Conservation (phyloP, 2,797 vertebrate species). For the Ceyx erithaca region DNA sequence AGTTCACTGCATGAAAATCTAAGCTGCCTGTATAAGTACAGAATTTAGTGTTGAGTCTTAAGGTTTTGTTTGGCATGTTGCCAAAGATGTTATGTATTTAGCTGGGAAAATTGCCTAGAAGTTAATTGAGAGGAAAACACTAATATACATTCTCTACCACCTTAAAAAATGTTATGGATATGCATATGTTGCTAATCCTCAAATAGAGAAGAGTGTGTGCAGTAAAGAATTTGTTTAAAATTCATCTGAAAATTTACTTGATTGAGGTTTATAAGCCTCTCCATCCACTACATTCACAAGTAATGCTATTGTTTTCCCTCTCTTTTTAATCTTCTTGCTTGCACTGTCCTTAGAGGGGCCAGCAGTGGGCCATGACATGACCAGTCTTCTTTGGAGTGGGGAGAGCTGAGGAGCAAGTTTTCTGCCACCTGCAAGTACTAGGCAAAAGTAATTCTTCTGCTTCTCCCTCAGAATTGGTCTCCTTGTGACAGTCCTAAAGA, state of each 20-base stretch:
- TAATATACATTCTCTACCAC: conserved; percentile 80
- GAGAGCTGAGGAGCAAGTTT: fast-evolving
- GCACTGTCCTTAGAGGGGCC: neutral
- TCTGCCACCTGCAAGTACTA: neutral
- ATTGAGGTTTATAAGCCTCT: conserved; percentile 11
- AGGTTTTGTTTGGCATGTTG: conserved; percentile 82
- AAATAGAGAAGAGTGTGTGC: conserved; percentile 73
- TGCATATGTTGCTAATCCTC: conserved; percentile 78
- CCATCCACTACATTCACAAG: neutral
- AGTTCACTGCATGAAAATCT: conserved; percentile 82
- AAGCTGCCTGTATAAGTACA: conserved; percentile 82
- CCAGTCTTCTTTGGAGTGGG: neutral
- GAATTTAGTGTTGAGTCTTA: conserved; percentile 83
- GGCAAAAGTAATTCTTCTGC: neutral
- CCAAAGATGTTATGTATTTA: conserved; percentile 87
- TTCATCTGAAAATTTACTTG: conserved; percentile 12
- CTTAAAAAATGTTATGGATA: conserved; percentile 73
- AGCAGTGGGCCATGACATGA: fast-evolving
- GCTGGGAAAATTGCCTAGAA: conserved; percentile 87
- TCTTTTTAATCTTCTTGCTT: neutral
- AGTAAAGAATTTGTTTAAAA: conserved; percentile 38
- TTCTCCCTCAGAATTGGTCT: neutral
- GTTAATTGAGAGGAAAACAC: conserved; percentile 89
- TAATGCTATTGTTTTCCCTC: neutral
- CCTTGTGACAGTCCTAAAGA: neutral